phyloP scores from a whole-genome alignment of 2,113 vertebrate genomes.

The Megalops atlanticus region DNA sequence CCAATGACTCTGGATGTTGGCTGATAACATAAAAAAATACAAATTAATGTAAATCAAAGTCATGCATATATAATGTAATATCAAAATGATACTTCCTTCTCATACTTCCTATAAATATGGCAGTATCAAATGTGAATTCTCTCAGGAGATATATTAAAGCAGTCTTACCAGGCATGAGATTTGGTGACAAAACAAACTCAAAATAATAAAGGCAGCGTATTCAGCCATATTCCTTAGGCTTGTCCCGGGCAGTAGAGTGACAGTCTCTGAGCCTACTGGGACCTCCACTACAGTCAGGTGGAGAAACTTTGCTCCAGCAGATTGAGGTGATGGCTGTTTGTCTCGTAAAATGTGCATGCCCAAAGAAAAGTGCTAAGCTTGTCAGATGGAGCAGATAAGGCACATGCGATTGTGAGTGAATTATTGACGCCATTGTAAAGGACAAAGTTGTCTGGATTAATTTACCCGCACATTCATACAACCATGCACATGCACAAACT shows the following conservation, averaged over 20 bases:
- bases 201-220: constrained; percentile 21
- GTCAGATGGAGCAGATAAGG: constrained; percentile 15
- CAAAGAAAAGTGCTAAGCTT: background rate
- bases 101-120: background rate
- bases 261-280: background rate
- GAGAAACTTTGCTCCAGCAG: background rate
- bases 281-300: no score
- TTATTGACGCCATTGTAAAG: constrained; percentile 54
- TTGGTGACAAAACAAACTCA: constrained; percentile 42
- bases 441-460: no score
- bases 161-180: constrained; percentile 58
- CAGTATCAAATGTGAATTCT: background rate
- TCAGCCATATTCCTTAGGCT: background rate
- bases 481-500: no score
- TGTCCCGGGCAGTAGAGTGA: background rate
- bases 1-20: constrained; percentile 49
- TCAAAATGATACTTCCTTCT: no score
- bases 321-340: background rate
- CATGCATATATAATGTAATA: background rate
- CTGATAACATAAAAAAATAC: constrained; percentile 34
- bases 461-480: no score
- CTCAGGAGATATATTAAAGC: background rate
- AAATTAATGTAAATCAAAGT: background rate
- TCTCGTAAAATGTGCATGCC: background rate
- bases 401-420: constrained; percentile 35